Evolutionary conservation across 1,140 invertebrate species (phyloP), one percentile per base, ranked within the genome.

Genomic region (Delia radicum): DNA sequence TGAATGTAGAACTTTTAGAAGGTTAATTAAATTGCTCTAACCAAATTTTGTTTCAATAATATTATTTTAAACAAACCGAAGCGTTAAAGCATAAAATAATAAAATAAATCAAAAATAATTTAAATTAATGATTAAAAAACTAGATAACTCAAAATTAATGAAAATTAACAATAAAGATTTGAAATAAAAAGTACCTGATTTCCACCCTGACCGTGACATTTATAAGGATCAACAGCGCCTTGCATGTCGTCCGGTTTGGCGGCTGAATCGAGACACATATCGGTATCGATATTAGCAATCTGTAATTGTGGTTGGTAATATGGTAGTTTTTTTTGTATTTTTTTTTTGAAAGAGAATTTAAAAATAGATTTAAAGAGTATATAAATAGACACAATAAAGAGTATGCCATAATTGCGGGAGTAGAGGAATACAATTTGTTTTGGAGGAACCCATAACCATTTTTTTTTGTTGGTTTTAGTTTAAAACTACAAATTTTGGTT

Each of bases 141-240:
- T 10, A 28, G 28, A 24, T 28, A 65, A 65, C 8, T n/a, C n/a
- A n/a, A n/a, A 3, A 7, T 31, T 33, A 33, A 71, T 6, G n/a
- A 21, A 46, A 42, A 77, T 12, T 27, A 33, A 78, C 12, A 48
- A 71, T 15, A 75, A 67, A 63, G 21, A 55, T 10, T 74, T 74
- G 29, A 75, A 69, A 48, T n/a, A 21, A 71, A 63, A 61, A 77
- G 90, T 93, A 97, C 96, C 95, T 98, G 96, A 89, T 98, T 97
- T 87, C 96, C 96, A 82, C 95, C 95, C 89, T 96, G 94, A 78
- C 91, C 90, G 88, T 98, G 96, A 87, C 96, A 98, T 75, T 93
- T 93, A 92, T 94, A 98, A 73, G 95, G 87, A 84, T 92, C 92
- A 80, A 96, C 91, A 62, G 94, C 90, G 82, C 93, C 92, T 87